A percentile compares a stretch with the other conserved stretches of the same genome.
Evolutionary conservation across 2,113 vertebrate species (phyloP).

Genomic region (Myrmecobius fasciatus): DNA sequence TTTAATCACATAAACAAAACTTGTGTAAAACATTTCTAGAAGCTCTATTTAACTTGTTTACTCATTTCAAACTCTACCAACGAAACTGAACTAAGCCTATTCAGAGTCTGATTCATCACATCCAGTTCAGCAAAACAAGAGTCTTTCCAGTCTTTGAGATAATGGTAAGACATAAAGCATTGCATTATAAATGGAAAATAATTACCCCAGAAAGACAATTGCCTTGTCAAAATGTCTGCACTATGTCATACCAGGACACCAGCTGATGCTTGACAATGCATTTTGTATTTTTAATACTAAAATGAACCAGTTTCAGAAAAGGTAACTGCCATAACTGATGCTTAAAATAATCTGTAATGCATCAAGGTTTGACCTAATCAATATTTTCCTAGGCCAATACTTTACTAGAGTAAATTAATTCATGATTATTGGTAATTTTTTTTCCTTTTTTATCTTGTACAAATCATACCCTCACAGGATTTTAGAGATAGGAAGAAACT

Average conservation of each 20-base stretch:
- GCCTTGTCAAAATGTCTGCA: not conserved
- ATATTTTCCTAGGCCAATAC: conserved; percentile 1
- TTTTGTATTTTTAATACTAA: not conserved
- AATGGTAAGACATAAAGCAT: not conserved
- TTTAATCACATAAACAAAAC: not conserved
- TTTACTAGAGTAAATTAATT: not conserved
- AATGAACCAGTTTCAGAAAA: not conserved
- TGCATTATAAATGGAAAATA: not conserved
- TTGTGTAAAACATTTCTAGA: not conserved
- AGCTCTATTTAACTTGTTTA: not conserved
- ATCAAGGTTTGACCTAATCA: conserved; percentile 4
- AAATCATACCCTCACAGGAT: not conserved
- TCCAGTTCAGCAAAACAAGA: not conserved
- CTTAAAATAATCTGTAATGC: not conserved
- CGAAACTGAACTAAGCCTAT: not conserved
- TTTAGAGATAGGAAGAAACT: not conserved
- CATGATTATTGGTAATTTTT: not conserved
- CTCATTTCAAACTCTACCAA: not conserved
- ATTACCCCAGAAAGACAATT: not conserved
- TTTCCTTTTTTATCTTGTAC: not conserved
- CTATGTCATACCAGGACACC: not conserved
- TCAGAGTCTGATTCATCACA: not conserved
- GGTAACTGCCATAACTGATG: not conserved
- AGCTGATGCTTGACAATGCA: not conserved
- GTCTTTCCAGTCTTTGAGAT: not conserved